Evolutionary conservation across 1,140 invertebrate species (phyloP).

Genomic region (Calycopis cecrops): DNA sequence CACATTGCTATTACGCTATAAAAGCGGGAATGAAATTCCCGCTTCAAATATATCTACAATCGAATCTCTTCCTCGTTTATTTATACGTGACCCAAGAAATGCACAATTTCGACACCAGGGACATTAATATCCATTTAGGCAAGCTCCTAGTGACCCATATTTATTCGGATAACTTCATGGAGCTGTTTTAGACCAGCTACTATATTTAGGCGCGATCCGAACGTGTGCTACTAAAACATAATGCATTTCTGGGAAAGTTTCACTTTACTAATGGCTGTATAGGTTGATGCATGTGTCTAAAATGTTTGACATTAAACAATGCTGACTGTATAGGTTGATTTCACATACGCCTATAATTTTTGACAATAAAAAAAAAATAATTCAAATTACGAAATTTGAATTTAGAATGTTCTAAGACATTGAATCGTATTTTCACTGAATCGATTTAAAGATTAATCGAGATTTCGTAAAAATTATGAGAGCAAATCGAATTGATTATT

Average conservation of each 20-base stretch:
- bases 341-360: not conserved
- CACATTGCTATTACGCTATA: too few relatives aligned
- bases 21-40: not conserved
- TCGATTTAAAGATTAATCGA: not conserved
- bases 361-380: not conserved
- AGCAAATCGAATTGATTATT: slow-evolving; percentile 18
- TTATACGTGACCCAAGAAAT: slow-evolving; percentile 41
- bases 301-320: too few relatives aligned
- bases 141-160: slow-evolving; percentile 46
- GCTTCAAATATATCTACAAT: slow-evolving; percentile 23
- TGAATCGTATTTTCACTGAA: too few relatives aligned
- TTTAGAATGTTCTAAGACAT: too few relatives aligned
- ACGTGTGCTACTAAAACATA: slow-evolving; percentile 41
- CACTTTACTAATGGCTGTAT: slow-evolving; percentile 5
- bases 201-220: slow-evolving; percentile 49
- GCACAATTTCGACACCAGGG: slow-evolving; percentile 41
- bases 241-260: slow-evolving; percentile 21
- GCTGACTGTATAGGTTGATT: not conserved
- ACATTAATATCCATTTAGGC: slow-evolving; percentile 56
- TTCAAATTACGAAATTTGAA: too few relatives aligned
- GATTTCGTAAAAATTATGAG: slow-evolving; percentile 14
- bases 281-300: not conserved
- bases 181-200: slow-evolving; percentile 41
- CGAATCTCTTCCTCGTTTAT: slow-evolving; percentile 33
- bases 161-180: slow-evolving; percentile 51